phyloP scores from a whole-genome alignment of 2,113 vertebrate species.

The Hemiscyllium ocellatum region DNA sequence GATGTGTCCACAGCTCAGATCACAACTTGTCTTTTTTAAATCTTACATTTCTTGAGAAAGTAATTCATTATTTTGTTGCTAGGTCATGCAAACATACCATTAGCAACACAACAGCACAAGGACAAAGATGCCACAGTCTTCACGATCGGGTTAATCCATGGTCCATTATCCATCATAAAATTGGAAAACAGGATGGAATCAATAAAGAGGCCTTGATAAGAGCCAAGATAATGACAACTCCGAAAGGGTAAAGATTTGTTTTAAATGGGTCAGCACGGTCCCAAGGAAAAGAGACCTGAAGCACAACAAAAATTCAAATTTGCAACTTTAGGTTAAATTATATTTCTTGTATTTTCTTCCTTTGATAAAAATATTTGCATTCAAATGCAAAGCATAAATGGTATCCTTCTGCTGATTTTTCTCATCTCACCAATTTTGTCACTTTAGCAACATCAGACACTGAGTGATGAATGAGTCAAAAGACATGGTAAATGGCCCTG shows the following conservation, averaged over 20 bases:
- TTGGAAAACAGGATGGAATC: neutral
- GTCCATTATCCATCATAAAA: neutral
- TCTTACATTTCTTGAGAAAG: neutral
- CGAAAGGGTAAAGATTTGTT: neutral
- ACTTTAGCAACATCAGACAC: neutral
- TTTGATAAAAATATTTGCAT: neutral
- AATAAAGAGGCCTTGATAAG: neutral
- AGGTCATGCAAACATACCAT: neutral
- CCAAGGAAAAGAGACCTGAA: neutral
- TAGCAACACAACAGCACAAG: neutral
- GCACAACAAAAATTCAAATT: neutral
- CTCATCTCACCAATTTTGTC: neutral
- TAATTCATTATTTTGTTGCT: neutral
- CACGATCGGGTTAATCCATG: neutral
- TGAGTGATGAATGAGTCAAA: neutral
- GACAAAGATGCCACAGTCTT: neutral
- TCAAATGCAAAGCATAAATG: neutral
- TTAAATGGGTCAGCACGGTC: neutral
- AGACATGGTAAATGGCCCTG: neutral
- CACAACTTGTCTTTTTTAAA: neutral
- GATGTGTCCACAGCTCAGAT: neutral
- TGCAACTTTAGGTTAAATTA: neutral
- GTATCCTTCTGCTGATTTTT: neutral
- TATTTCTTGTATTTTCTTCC: neutral
- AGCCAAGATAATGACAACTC: neutral